phyloP scores from a whole-genome alignment of 2,113 vertebrate species.

The Saguinus imperator region DNA sequence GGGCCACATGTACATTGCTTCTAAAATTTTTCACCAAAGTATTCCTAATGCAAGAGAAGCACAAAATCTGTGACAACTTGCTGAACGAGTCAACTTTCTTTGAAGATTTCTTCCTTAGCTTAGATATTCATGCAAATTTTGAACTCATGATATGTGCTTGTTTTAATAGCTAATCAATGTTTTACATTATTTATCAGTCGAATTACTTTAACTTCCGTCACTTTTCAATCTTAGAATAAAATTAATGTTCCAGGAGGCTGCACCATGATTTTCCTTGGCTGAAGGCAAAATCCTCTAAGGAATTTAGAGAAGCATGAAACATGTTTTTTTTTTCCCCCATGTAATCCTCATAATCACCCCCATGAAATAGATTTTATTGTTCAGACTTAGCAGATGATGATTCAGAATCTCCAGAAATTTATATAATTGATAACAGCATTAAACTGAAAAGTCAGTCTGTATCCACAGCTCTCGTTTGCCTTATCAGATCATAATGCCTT shows the following conservation, averaged over 20 bases:
- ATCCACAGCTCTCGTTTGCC: background rate
- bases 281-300: background rate
- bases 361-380: background rate
- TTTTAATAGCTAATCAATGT: slow-evolving; percentile 57
- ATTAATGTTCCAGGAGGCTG: slow-evolving; percentile 4
- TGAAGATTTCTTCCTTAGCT: slow-evolving; percentile 26
- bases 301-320: slow-evolving; percentile 9
- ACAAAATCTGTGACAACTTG: background rate
- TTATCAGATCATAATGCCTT: background rate
- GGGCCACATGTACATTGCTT: background rate
- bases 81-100: background rate
- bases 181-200: slow-evolving; percentile 61
- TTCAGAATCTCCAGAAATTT: slow-evolving; percentile 25
- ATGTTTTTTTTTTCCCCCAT: background rate
- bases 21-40: background rate
- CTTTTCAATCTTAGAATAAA: slow-evolving; percentile 40
- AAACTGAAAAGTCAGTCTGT: background rate
- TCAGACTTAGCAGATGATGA: background rate
- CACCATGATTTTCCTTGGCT: background rate
- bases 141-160: background rate
- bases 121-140: slow-evolving; percentile 12
- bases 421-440: background rate
- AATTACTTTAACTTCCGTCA: slow-evolving; percentile 31
- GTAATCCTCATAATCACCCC: background rate
- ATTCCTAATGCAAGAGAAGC: background rate